These are phyloP conservation scores for Scaptomyza flava DNA, from an alignment of 2,888 invertebrate genomes.

Conservation along the genomic window DNA sequence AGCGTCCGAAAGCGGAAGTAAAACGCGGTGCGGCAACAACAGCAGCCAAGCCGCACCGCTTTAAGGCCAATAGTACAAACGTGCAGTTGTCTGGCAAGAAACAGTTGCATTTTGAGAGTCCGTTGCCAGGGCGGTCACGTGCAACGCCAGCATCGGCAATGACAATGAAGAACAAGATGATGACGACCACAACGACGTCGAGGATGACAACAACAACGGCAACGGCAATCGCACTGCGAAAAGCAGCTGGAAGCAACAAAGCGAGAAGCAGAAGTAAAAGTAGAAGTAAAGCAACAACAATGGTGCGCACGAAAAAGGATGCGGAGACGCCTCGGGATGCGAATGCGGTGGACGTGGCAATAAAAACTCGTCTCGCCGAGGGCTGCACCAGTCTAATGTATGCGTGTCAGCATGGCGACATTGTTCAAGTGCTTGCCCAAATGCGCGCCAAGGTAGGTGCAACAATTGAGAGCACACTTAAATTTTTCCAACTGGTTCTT, in stretches of 20 bases:
- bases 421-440: slow-evolving; percentile 90
- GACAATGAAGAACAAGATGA: slow-evolving; percentile 22
- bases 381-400: slow-evolving; percentile 95
- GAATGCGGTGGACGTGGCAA: slow-evolving; percentile 34
- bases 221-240: slow-evolving; percentile 22
- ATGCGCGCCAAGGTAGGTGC: slow-evolving; percentile 89
- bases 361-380: slow-evolving; percentile 85
- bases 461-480: slow-evolving; percentile 1
- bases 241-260: slow-evolving; percentile 11
- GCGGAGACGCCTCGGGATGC: slow-evolving; percentile 25
- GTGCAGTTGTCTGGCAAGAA: slow-evolving; percentile 57
- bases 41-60: slow-evolving; percentile 53
- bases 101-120: slow-evolving; percentile 79
- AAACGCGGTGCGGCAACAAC: slow-evolving; percentile 39
- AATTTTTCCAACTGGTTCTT: too few species aligned
- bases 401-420: slow-evolving; percentile 95
- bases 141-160: slow-evolving; percentile 29
- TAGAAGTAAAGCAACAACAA: slow-evolving; percentile 25
- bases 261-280: slow-evolving; percentile 16
- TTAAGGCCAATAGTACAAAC: slow-evolving; percentile 24
- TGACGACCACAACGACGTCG: not conserved
- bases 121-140: slow-evolving; percentile 62
- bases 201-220: slow-evolving; percentile 14
- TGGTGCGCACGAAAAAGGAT: slow-evolving; percentile 12
- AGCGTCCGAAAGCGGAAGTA: slow-evolving; percentile 46